Evolutionary conservation across 2,113 vertebrate species (phyloP).

Genomic region (Cavia porcellus): DNA sequence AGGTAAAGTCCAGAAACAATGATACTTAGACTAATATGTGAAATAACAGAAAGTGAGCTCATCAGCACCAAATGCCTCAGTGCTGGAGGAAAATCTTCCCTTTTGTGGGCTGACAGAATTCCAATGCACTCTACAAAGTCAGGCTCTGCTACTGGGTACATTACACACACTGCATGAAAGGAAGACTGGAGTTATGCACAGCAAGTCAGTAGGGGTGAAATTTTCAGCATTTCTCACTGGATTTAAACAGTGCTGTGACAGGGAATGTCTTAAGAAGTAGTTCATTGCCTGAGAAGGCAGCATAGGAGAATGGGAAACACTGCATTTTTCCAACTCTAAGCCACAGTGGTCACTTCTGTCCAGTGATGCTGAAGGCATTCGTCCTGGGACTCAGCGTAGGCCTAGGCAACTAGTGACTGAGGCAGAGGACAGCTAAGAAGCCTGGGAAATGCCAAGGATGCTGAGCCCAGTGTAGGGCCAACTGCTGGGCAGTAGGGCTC

Average conservation of each 20-base stretch:
- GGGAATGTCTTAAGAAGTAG: background rate
- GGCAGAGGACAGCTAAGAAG: background rate
- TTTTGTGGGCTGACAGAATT: background rate
- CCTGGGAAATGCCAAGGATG: background rate
- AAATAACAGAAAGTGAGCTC: background rate
- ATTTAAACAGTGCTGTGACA: background rate
- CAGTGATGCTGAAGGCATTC: background rate
- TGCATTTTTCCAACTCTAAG: background rate
- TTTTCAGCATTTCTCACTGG: background rate
- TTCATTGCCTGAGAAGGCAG: background rate
- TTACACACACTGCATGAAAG: background rate
- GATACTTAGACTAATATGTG: background rate
- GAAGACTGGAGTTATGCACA: background rate
- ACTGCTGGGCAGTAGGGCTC: background rate
- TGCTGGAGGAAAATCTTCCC: background rate
- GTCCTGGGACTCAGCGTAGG: background rate
- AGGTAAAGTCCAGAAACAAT: background rate
- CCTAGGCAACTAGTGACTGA: background rate
- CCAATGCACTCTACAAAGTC: background rate
- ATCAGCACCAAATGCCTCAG: background rate
- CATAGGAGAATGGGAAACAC: background rate
- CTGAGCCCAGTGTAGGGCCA: background rate
- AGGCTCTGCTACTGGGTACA: background rate
- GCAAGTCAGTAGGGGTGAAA: background rate
- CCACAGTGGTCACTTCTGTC: background rate